Conservation (phyloP, 2,113 vertebrate genomes). For the Tupaia chinensis region DNA sequence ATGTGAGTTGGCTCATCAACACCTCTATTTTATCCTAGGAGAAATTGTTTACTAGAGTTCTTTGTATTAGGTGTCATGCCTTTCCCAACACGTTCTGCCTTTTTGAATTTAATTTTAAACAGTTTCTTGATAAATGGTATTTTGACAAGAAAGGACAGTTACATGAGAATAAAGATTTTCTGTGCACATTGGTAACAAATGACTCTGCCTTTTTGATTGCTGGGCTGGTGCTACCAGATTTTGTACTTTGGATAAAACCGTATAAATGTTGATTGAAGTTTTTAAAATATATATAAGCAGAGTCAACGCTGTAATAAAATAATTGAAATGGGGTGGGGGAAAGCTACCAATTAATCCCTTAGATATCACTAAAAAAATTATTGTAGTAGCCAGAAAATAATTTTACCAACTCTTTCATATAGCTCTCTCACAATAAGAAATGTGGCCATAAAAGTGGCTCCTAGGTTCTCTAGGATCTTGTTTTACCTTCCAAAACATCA, state of each 20-base stretch:
- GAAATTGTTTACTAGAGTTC: background rate
- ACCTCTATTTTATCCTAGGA: background rate
- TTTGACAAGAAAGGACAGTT: background rate
- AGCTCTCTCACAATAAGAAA: background rate
- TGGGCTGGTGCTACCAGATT: background rate
- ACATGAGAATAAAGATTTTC: constrained; percentile 2
- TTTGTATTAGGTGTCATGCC: background rate
- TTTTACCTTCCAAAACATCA: background rate
- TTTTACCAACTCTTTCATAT: background rate
- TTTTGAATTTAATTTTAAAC: constrained; percentile 24
- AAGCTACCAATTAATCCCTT: background rate
- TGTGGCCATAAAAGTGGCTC: background rate
- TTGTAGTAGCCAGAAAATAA: background rate
- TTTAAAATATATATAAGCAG: background rate
- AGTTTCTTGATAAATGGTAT: background rate
- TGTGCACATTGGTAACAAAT: background rate
- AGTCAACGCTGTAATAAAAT: background rate
- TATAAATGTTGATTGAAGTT: constrained; percentile 7
- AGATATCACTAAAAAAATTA: background rate
- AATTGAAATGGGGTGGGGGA: background rate
- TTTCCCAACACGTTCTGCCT: background rate
- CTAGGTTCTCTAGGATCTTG: background rate
- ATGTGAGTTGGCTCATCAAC: background rate
- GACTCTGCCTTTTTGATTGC: background rate
- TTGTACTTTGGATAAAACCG: background rate